Conservation (phyloP, 2,888 invertebrate species). For the Xestia rhomboidea region DNA sequence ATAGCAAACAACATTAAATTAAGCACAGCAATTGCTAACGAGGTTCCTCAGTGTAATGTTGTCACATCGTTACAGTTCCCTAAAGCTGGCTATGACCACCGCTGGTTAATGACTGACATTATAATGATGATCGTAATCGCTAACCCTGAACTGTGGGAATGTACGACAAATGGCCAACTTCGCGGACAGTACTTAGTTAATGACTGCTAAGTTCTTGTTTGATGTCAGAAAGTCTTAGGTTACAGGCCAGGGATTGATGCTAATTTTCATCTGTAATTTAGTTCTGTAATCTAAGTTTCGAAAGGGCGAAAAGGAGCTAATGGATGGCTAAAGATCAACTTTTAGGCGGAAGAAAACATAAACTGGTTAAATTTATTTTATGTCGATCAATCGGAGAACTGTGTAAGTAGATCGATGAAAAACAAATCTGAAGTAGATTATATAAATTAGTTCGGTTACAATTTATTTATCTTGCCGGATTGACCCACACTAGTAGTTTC, state of each 20-base stretch:
- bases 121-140: conserved; percentile 47
- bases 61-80: conserved; percentile 51
- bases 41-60: conserved; percentile 37
- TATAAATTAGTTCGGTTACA: not conserved
- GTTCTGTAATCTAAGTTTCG: not conserved
- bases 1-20: conserved; percentile 26
- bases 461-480: not conserved
- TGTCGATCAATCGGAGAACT: not conserved
- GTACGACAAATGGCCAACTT: conserved; percentile 38
- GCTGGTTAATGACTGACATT: conserved; percentile 56
- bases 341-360: not conserved
- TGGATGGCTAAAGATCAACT: not conserved
- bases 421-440: not conserved
- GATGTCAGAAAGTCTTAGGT: conserved; percentile 11
- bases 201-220: conserved; percentile 30
- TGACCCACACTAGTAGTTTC: not conserved
- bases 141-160: conserved; percentile 60
- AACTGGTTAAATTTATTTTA: too few relatives aligned
- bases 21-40: conserved; percentile 27
- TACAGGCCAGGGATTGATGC: not conserved
- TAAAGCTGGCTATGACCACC: conserved; percentile 42
- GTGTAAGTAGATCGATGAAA: not conserved
- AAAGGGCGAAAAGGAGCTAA: not conserved
- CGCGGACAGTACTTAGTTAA: conserved; percentile 26
- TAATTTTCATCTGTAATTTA: not conserved